Percentiles rank a stretch among this genome's conserved stretches.
These are phyloP conservation scores for Tor tambroides DNA, from an alignment of 2,113 vertebrate species.

Conservation along the genomic window DNA sequence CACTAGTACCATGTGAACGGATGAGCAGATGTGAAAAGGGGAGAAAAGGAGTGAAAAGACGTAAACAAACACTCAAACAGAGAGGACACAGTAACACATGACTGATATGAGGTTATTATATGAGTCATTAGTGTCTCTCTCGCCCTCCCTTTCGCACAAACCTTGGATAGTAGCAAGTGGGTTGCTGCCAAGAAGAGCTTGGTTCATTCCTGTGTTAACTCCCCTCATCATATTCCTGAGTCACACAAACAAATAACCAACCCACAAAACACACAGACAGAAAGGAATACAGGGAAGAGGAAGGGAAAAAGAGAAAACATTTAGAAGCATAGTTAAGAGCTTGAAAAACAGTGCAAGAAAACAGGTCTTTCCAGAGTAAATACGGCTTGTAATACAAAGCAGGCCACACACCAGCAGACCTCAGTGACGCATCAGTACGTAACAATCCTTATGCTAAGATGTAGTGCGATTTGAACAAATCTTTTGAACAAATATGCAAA, in stretches of 20 bases:
- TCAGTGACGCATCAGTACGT: background rate
- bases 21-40: slow-evolving; percentile 38
- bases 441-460: background rate
- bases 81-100: slow-evolving; percentile 18
- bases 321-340: slow-evolving; percentile 54
- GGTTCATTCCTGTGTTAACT: slow-evolving; percentile 91
- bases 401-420: slow-evolving; percentile 37
- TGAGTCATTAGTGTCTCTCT: background rate
- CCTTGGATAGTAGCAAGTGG: slow-evolving; percentile 93
- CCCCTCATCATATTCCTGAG: slow-evolving; percentile 93
- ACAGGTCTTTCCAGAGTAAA: slow-evolving; percentile 15
- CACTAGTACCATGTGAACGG: background rate
- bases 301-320: slow-evolving; percentile 16
- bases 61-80: slow-evolving; percentile 36
- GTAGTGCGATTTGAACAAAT: background rate
- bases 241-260: slow-evolving; percentile 63
- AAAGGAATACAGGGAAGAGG: slow-evolving; percentile 1
- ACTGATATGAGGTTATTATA: background rate
- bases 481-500: background rate
- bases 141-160: slow-evolving; percentile 73
- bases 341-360: slow-evolving; percentile 19
- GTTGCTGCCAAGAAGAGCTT: slow-evolving; percentile 90
- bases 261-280: slow-evolving; percentile 55
- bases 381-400: background rate
- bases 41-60: background rate